These are phyloP conservation scores for Rhipidura dahli DNA, from an alignment of 2,113 vertebrate species.

Conservation along the genomic window DNA sequence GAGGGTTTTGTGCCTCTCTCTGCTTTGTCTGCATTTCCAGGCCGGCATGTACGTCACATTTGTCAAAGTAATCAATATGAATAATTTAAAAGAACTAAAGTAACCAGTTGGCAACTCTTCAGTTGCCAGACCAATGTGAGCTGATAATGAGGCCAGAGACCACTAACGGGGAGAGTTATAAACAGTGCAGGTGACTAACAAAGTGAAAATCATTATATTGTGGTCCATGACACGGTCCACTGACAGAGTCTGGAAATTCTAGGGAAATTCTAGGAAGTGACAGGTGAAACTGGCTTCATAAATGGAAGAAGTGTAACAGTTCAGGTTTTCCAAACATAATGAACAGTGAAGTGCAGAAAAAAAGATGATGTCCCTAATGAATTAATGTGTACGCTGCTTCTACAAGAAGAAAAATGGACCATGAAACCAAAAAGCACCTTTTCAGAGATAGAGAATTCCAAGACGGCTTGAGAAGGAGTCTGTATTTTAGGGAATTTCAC, in stretches of 20 bases:
- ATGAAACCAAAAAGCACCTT: background rate
- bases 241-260: background rate
- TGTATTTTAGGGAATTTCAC: background rate
- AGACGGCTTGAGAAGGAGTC: background rate
- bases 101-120: conserved; percentile 7
- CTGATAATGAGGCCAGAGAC: conserved; percentile 15
- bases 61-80: conserved; percentile 42
- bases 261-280: background rate
- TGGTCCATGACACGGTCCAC: background rate
- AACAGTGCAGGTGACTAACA: background rate
- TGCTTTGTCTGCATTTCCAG: conserved; percentile 23
- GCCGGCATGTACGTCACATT: background rate
- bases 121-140: conserved; percentile 7
- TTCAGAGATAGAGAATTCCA: background rate
- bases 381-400: background rate
- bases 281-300: background rate
- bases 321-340: background rate
- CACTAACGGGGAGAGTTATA: background rate
- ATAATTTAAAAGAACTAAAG: conserved; percentile 47
- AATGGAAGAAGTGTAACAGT: background rate
- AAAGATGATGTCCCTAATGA: background rate
- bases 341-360: background rate
- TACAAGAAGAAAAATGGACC: background rate
- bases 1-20: background rate
- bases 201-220: background rate